A percentile compares a stretch with the other conserved stretches of the same genome.
These are phyloP conservation scores for Rotaria socialis DNA, from an alignment of 2,888 invertebrate genomes.

Conservation along the genomic window DNA sequence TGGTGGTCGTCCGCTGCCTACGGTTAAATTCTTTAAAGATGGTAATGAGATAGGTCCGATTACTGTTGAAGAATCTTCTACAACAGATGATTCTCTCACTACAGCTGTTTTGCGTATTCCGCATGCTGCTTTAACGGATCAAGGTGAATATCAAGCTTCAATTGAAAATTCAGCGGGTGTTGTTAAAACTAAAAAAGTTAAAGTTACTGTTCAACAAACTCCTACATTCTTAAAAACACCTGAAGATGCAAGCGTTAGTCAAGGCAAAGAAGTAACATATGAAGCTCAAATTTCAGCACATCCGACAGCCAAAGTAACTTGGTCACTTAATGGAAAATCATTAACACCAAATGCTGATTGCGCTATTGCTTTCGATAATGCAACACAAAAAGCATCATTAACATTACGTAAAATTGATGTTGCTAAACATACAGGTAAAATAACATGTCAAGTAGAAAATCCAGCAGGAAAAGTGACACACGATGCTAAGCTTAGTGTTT, in stretches of 20 bases:
- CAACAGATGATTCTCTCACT: neutral
- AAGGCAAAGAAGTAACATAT: conserved; percentile 44
- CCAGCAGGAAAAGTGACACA: neutral
- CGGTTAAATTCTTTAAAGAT: conserved; percentile 25
- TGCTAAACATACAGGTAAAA: conserved; percentile 10
- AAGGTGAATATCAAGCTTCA: conserved; percentile 33
- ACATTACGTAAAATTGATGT: conserved; percentile 18
- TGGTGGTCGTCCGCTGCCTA: conserved; percentile 15
- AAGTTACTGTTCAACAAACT: conserved; percentile 15
- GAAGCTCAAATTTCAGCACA: conserved; percentile 23
- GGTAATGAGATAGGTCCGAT: conserved; percentile 32
- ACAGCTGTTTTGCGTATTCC: neutral
- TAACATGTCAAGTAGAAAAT: conserved; percentile 22
- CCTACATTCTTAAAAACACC: conserved; percentile 38
- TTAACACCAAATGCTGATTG: conserved; percentile 13
- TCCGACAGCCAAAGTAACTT: conserved; percentile 44
- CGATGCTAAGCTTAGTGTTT: neutral
- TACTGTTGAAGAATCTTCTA: neutral
- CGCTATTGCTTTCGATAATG: neutral
- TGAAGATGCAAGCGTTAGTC: conserved; percentile 25
- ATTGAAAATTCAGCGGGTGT: conserved; percentile 14
- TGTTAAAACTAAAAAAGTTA: conserved; percentile 30
- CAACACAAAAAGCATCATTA: conserved; percentile 16
- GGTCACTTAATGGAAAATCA: conserved; percentile 34
- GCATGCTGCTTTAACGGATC: neutral